These are phyloP conservation scores for Bibio marci DNA, from an alignment of 2,888 invertebrate genomes.

Conservation along the genomic window DNA sequence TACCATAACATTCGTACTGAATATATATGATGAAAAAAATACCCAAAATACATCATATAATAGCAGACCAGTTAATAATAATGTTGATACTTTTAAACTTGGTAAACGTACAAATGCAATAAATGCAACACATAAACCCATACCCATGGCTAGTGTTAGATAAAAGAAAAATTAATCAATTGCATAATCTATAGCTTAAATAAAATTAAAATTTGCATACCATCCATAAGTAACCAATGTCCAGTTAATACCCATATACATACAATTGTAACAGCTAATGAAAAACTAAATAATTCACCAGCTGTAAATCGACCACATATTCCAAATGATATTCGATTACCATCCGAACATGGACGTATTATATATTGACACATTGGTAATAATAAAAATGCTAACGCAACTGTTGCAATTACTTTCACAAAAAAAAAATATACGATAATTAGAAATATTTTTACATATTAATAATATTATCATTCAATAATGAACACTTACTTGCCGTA, in stretches of 20 bases:
- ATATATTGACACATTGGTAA: conserved; percentile 96
- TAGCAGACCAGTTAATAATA: conserved; percentile 80
- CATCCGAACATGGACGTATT: conserved; percentile 66
- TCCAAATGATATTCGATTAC: conserved; percentile 73
- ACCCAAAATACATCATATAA: conserved; percentile 98
- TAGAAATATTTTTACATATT: conserved; percentile 7
- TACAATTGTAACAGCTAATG: conserved; percentile 80
- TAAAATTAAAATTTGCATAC: conserved; percentile 25
- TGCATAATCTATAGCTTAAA: neutral
- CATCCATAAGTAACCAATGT: conserved; percentile 96
- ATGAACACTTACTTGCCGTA: conserved; percentile 73
- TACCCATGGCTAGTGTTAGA: conserved; percentile 69
- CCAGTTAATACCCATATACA: conserved; percentile 96
- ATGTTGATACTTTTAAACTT: conserved; percentile 87
- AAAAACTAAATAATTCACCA: conserved; percentile 85
- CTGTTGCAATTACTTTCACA: conserved; percentile 84
- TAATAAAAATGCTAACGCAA: conserved; percentile 87
- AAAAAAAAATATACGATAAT: too few species aligned
- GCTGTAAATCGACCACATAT: conserved; percentile 87
- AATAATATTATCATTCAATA: conserved; percentile 1
- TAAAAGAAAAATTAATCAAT: conserved; percentile 5
- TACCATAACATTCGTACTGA: conserved; percentile 98
- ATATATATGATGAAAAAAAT: conserved; percentile 95
- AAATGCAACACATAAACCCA: conserved; percentile 95
- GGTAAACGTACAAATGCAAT: conserved; percentile 92